Evolutionary conservation across 2,797 vertebrate species (phyloP).

Genomic region (Spea hammondii): DNA sequence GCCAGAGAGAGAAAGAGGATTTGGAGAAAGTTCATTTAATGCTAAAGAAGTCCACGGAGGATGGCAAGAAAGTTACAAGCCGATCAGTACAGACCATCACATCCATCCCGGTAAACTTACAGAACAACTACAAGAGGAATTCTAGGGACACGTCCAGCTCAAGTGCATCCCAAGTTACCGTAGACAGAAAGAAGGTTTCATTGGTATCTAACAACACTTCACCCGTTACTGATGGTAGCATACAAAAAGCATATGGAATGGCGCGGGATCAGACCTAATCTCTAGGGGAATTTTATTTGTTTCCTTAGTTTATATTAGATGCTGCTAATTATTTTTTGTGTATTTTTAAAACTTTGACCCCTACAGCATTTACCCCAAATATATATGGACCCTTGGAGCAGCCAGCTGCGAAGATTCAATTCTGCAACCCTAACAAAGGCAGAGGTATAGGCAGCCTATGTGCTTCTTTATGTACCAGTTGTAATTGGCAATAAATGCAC

Average conservation of each 20-base stretch:
- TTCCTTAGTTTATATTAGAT: too few relatives aligned
- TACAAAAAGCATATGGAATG: slow-evolving; percentile 6
- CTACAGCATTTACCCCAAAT: too few relatives aligned
- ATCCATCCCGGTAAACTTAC: slow-evolving; percentile 41
- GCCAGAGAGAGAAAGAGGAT: slow-evolving; percentile 5
- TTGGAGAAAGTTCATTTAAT: slow-evolving; percentile 11
- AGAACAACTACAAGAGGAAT: slow-evolving; percentile 17
- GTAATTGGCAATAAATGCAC: too few relatives aligned
- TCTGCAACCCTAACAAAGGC: too few relatives aligned
- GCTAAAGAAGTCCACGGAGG: slow-evolving; percentile 28
- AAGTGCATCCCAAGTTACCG: not conserved
- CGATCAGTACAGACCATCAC: slow-evolving; percentile 47
- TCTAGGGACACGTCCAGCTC: slow-evolving; percentile 15
- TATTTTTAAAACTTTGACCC: too few relatives aligned
- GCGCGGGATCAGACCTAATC: not conserved
- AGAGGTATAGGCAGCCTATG: too few relatives aligned
- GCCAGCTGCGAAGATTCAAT: too few relatives aligned
- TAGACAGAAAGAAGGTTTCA: slow-evolving; percentile 29
- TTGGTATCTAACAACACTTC: not conserved
- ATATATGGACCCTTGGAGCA: too few relatives aligned
- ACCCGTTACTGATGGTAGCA: not conserved
- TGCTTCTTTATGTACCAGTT: too few relatives aligned
- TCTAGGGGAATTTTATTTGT: too few relatives aligned
- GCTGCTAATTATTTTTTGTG: too few relatives aligned
- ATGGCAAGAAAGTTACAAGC: slow-evolving; percentile 18